Conservation (phyloP, 2,113 vertebrate genomes). For the Callipepla californica region DNA sequence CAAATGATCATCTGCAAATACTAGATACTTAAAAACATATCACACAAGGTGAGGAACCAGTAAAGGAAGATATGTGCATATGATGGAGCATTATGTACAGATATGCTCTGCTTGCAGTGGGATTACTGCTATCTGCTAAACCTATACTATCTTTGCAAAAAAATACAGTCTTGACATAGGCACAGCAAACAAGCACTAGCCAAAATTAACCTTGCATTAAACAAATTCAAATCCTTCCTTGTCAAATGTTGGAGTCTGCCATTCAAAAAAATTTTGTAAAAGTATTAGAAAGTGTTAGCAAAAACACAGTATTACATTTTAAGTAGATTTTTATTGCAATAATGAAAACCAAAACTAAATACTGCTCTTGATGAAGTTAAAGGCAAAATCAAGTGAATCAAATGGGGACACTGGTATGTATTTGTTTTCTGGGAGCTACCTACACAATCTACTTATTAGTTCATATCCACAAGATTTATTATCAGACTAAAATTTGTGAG, state of each 20-base stretch:
- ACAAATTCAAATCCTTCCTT: neutral
- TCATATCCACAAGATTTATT: neutral
- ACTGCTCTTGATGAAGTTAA: neutral
- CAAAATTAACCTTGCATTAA: neutral
- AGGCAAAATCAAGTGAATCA: neutral
- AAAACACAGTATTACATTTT: neutral
- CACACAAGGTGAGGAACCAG: neutral
- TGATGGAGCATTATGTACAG: neutral
- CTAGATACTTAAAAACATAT: neutral
- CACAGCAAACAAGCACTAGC: neutral
- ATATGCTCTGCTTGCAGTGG: neutral
- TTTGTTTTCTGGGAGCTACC: neutral
- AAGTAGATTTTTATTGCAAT: neutral
- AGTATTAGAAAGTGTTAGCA: neutral
- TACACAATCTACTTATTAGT: slow-evolving; percentile 12
- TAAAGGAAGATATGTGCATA: neutral
- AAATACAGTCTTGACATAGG: neutral
- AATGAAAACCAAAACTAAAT: neutral
- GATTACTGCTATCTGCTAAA: neutral
- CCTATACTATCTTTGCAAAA: neutral
- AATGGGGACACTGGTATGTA: neutral
- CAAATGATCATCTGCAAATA: neutral
- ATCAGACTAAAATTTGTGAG: neutral
- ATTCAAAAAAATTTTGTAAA: neutral
- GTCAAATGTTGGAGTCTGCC: neutral